Conservation (phyloP, 2,113 vertebrate species). For the Heliornis fulica region DNA sequence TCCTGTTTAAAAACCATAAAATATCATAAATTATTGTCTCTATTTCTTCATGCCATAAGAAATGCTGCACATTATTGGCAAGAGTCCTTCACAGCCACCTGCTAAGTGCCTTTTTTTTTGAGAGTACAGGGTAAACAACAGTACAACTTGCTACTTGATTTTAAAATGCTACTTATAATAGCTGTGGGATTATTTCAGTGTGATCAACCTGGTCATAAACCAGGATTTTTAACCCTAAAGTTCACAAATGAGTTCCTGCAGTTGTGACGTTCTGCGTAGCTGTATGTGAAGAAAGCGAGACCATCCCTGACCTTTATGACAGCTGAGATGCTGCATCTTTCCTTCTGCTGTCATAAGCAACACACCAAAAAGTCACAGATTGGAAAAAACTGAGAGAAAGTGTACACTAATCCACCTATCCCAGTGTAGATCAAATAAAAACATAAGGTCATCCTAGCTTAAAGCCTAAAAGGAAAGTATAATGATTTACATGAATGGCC, state of each 20-base stretch:
- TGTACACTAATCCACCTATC: neutral
- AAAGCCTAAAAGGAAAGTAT: neutral
- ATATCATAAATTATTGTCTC: neutral
- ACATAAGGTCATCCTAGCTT: neutral
- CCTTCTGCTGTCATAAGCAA: neutral
- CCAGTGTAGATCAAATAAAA: neutral
- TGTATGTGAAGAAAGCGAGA: neutral
- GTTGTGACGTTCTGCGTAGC: accelerated
- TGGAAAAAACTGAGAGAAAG: neutral
- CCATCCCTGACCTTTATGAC: neutral
- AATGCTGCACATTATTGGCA: neutral
- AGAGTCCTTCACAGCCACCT: neutral
- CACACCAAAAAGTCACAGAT: neutral
- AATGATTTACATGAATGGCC: neutral
- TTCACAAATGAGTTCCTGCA: neutral
- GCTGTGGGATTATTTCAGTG: neutral
- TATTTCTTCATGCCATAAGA: neutral
- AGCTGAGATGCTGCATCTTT: neutral
- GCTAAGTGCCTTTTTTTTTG: neutral
- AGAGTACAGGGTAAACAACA: neutral
- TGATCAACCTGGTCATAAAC: neutral
- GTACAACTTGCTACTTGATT: neutral
- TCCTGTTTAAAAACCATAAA: neutral
- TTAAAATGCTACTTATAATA: neutral
- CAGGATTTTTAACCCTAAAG: neutral